A percentile compares a stretch with the other conserved stretches of the same genome.
Evolutionary conservation across 2,113 vertebrate genomes (phyloP).

Genomic region (Sclerurus mexicanus): DNA sequence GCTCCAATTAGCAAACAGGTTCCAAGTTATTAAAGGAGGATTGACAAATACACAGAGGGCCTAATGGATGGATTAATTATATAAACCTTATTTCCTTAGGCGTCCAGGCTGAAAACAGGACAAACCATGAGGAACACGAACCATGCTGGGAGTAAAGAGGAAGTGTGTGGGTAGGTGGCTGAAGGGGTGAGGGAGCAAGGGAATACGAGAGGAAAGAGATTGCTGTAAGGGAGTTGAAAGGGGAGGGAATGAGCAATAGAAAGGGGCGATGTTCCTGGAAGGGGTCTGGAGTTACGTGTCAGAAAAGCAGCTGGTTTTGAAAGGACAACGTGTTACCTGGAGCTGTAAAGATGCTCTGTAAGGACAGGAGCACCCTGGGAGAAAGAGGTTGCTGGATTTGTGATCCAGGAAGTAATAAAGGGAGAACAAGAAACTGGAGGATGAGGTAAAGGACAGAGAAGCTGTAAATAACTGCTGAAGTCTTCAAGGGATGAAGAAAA

Average conservation of each 20-base stretch:
- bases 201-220: background rate
- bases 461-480: background rate
- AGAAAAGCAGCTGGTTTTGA: background rate
- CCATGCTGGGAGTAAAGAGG: background rate
- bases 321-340: background rate
- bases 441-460: background rate
- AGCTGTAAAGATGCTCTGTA: background rate
- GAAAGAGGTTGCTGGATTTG: background rate
- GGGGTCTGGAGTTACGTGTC: background rate
- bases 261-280: background rate
- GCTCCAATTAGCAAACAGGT: background rate
- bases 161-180: background rate
- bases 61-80: constrained; percentile 33
- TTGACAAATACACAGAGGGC: background rate
- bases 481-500: background rate
- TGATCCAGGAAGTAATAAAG: background rate
- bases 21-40: background rate
- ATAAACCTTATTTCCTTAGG: constrained; percentile 12
- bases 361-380: background rate
- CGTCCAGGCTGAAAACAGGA: constrained; percentile 15
- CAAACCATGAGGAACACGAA: background rate
- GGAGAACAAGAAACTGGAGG: background rate
- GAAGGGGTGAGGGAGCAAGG: background rate
- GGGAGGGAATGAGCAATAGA: background rate
- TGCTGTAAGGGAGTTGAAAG: background rate